phyloP scores from a whole-genome alignment of 2,888 invertebrate genomes.

The Mythimna vitellina region DNA sequence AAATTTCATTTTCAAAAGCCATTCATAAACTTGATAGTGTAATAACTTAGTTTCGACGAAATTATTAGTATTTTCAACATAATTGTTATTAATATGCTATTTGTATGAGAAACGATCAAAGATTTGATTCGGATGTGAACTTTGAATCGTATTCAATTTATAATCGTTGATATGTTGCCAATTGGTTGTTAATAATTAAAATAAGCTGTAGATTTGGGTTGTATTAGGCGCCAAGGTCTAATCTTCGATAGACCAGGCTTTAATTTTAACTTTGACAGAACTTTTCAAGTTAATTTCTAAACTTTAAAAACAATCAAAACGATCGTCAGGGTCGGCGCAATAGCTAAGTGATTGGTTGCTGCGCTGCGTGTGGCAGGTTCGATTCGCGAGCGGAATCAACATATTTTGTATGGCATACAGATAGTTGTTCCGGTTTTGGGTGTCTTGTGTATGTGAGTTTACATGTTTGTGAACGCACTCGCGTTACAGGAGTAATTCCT shows the following conservation, averaged over 20 bases:
- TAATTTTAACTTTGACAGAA: neutral
- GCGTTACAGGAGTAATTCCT: too few species aligned
- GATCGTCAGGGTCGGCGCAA: too few species aligned
- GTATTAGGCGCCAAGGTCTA: neutral
- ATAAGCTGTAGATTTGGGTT: neutral
- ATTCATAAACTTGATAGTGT: slow-evolving; percentile 20
- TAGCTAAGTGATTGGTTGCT: too few species aligned
- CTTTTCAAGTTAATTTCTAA: neutral
- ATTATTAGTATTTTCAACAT: slow-evolving; percentile 29
- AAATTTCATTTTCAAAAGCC: slow-evolving; percentile 52
- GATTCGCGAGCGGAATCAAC: too few species aligned
- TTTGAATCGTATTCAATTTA: slow-evolving; percentile 24
- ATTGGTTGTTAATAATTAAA: neutral
- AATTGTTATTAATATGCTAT: slow-evolving; percentile 34
- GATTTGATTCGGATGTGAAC: slow-evolving; percentile 25
- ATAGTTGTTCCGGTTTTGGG: too few species aligned
- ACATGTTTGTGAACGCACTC: too few species aligned
- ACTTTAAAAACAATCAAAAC: neutral
- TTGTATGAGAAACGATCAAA: slow-evolving; percentile 14
- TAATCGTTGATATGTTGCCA: slow-evolving; percentile 2
- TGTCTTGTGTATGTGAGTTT: too few species aligned
- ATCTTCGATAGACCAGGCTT: neutral
- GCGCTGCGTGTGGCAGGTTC: too few species aligned
- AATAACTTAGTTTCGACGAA: slow-evolving; percentile 32
- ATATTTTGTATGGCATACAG: too few species aligned